Conservation (phyloP, 2,888 invertebrate genomes). For the Eristalis arbustorum region DNA sequence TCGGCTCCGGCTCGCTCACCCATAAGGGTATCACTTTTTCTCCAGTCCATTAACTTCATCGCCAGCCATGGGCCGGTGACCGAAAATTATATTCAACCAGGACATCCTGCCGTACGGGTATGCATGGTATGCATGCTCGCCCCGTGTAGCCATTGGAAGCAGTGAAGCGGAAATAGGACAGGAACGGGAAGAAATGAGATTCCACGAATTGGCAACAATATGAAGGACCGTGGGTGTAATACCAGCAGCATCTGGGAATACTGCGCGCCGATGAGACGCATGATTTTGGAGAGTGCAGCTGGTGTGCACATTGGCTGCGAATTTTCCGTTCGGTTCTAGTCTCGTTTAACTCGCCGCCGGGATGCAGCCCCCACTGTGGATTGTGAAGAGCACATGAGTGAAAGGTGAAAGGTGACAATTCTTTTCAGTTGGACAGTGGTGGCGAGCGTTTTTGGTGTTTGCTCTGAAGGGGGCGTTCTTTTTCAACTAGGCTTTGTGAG, state of each 20-base stretch:
- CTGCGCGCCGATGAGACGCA: conserved; percentile 16
- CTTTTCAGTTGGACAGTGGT: neutral
- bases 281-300: conserved; percentile 14
- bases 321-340: neutral
- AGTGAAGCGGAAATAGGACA: conserved; percentile 31
- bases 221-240: conserved; percentile 4
- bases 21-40: conserved; percentile 65
- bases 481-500: neutral
- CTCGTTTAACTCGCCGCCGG: neutral
- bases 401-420: neutral
- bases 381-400: neutral
- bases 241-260: conserved; percentile 22
- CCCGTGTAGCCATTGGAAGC: neutral
- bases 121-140: neutral
- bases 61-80: conserved; percentile 64
- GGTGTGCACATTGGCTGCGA: neutral
- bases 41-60: conserved; percentile 66
- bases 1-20: neutral
- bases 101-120: conserved; percentile 15
- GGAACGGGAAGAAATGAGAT: conserved; percentile 41
- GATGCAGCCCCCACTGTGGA: neutral
- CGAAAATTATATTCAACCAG: conserved; percentile 62
- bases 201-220: conserved; percentile 33
- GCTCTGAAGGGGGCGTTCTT: neutral
- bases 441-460: neutral